Evolutionary conservation across 2,113 vertebrate genomes (phyloP).

Genomic region (Eubucco bourcierii): DNA sequence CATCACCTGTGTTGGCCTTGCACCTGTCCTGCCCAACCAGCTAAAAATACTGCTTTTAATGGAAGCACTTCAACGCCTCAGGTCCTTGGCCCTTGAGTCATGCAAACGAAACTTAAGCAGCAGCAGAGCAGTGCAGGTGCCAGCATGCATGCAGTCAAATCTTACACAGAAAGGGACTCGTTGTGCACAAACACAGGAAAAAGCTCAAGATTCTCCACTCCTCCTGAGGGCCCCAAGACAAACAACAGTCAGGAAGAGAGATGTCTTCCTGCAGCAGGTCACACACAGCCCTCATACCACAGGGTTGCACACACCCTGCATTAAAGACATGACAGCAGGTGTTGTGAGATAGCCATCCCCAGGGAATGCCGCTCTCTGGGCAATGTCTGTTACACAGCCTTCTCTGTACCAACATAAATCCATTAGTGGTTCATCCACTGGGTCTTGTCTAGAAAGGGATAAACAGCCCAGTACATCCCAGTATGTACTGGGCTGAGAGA

Average conservation of each 20-base stretch:
- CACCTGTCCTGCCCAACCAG: not conserved
- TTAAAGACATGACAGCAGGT: not conserved
- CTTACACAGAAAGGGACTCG: not conserved
- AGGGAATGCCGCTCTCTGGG: not conserved
- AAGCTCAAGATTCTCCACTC: not conserved
- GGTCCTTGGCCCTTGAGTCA: not conserved
- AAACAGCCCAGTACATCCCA: not conserved
- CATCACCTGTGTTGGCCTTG: not conserved
- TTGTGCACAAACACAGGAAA: rapidly evolving
- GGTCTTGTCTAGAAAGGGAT: not conserved
- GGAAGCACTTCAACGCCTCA: not conserved
- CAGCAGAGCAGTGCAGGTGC: not conserved
- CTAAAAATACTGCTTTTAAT: not conserved
- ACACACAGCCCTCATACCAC: not conserved
- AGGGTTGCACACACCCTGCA: not conserved
- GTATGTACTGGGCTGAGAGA: not conserved
- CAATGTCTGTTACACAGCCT: not conserved
- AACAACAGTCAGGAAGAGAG: not conserved
- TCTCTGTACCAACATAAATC: not conserved
- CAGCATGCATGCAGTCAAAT: rapidly evolving
- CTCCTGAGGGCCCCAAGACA: not conserved
- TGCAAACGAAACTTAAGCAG: rapidly evolving
- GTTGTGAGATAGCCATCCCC: not conserved
- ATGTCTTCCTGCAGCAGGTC: not conserved
- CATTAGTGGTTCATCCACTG: not conserved